Percentiles rank a stretch among this genome's conserved stretches.
Evolutionary conservation across 2,888 invertebrate genomes (phyloP).

Genomic region (Torymus texanus): DNA sequence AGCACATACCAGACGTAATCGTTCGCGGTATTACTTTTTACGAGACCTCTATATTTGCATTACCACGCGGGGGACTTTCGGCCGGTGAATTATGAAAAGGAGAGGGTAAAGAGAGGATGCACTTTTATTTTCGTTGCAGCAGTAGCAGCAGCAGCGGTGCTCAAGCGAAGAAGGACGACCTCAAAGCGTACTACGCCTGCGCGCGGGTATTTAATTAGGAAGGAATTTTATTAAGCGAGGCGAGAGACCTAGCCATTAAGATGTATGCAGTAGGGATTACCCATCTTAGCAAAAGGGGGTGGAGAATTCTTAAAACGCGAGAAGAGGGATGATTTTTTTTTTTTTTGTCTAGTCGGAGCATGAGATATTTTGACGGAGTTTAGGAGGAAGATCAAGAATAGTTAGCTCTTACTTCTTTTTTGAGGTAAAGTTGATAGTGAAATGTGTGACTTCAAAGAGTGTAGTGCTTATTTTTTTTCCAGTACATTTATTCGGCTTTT

Average conservation of each 20-base stretch:
- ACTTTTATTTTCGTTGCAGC: conserved; percentile 13
- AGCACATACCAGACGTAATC: conserved; percentile 5
- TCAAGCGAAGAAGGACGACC: no score
- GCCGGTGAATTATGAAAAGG: conserved; percentile 10
- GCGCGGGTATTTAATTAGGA: conserved; percentile 36
- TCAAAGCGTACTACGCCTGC: no score
- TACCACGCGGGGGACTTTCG: neutral
- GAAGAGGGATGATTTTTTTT: conserved; percentile 7
- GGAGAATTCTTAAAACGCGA: conserved; percentile 14
- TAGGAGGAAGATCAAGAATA: no score
- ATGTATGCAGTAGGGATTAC: no score
- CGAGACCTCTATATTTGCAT: conserved; percentile 15
- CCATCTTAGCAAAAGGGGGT: neutral
- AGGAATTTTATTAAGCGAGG: conserved; percentile 33
- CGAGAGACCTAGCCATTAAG: neutral
- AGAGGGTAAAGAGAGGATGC: neutral
- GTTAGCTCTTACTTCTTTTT: no score
- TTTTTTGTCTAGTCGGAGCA: neutral
- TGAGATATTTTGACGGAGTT: no score
- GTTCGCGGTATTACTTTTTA: conserved; percentile 43
- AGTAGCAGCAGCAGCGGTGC: no score
- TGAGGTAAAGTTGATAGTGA: no score
- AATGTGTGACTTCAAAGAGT: no score
- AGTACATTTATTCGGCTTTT: no score
- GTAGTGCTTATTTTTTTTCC: no score